Percentiles rank a stretch among this genome's conserved stretches.
Conservation (phyloP, 2,797 vertebrate genomes). For the Phyllotis vaccarum region DNA sequence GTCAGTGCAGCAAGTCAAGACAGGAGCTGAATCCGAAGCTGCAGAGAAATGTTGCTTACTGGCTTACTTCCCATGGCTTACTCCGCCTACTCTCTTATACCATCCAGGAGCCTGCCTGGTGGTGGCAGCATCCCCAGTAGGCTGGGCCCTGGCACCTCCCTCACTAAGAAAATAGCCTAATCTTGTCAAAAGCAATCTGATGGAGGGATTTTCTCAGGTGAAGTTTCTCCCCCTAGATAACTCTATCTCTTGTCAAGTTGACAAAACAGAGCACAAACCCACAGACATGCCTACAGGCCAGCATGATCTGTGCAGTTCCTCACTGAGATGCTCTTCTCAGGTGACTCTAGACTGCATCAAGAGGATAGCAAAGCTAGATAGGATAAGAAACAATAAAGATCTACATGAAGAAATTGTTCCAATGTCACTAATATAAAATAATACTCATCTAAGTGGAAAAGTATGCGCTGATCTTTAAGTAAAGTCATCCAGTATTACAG, state of each 20-base stretch:
- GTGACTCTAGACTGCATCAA: not conserved
- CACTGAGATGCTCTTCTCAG: not conserved
- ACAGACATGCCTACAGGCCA: not conserved
- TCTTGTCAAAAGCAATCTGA: not conserved
- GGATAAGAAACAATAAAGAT: not conserved
- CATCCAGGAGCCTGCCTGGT: not conserved
- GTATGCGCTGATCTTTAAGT: not conserved
- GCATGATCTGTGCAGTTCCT: not conserved
- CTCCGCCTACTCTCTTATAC: not conserved
- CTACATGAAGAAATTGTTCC: not conserved
- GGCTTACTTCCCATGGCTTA: not conserved
- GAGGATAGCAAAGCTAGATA: not conserved
- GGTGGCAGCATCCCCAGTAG: not conserved
- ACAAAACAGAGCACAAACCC: not conserved
- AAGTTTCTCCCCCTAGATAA: not conserved
- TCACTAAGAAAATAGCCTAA: not conserved
- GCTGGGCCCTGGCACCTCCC: not conserved
- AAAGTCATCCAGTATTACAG: not conserved
- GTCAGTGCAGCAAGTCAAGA: not conserved
- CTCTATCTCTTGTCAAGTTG: not conserved
- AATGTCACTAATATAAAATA: not conserved
- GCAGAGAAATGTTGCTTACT: not conserved
- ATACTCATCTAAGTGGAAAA: not conserved
- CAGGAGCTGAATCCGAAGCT: not conserved
- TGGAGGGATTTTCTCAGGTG: not conserved